Evolutionary conservation across 2,113 vertebrate genomes (phyloP).

Genomic region (Anseranas semipalmata): DNA sequence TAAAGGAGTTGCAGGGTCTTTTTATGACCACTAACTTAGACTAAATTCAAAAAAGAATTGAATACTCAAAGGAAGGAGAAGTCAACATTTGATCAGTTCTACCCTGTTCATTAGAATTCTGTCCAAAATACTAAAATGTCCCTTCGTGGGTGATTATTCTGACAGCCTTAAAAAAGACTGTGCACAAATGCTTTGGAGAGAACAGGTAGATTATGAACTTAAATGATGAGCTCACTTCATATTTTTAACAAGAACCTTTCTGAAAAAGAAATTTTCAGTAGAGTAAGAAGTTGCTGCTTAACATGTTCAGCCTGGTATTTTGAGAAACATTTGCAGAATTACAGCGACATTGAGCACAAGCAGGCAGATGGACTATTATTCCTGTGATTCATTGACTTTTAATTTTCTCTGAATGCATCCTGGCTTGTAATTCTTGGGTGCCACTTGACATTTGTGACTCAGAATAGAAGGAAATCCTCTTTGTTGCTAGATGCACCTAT

Average conservation of each 20-base stretch:
- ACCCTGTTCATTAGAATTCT: neutral
- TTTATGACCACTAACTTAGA: no score
- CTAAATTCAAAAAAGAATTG: no score
- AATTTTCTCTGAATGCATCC: neutral
- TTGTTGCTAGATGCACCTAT: neutral
- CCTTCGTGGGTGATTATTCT: neutral
- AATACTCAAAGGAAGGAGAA: no score
- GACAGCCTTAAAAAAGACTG: neutral
- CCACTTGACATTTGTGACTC: neutral
- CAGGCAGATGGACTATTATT: neutral
- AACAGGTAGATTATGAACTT: constrained; percentile 38
- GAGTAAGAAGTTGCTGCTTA: constrained; percentile 16
- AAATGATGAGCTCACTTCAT: neutral
- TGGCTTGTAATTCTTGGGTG: neutral
- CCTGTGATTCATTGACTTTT: neutral
- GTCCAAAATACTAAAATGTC: neutral
- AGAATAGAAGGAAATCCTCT: neutral
- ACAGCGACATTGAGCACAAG: neutral
- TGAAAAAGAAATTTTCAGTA: constrained; percentile 21
- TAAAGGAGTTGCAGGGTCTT: neutral
- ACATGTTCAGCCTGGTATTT: neutral
- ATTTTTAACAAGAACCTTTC: constrained; percentile 32
- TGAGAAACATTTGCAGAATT: neutral
- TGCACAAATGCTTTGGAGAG: neutral
- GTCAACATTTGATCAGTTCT: no score